phyloP scores from a whole-genome alignment of 92 coral and sea anemone species.

The Umimayanthus chanpuru region DNA sequence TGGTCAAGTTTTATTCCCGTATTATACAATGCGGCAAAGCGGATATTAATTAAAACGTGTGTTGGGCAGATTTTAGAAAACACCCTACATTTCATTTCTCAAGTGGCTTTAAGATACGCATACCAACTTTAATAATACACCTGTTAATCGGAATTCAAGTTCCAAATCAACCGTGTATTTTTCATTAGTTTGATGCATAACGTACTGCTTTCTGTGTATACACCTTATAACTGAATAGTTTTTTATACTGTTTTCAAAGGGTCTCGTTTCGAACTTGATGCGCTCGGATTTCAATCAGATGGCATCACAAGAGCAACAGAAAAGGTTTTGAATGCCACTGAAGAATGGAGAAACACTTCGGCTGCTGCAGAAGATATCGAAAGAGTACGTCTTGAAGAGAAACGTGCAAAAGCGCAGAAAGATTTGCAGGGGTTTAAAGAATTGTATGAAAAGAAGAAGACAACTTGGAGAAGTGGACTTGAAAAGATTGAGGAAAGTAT shows the following conservation, averaged over 20 bases:
- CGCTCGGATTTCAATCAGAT: slow-evolving; percentile 15
- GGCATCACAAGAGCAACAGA: slow-evolving; percentile 27
- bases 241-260: not conserved
- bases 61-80: no score
- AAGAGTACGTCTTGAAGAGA: not conserved
- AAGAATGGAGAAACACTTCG: slow-evolving; percentile 8
- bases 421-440: not conserved
- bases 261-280: slow-evolving; percentile 2
- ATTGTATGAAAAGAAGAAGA: not conserved
- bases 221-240: no score
- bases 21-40: no score
- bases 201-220: no score
- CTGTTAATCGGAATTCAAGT: no score
- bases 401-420: not conserved
- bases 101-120: no score
- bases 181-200: not conserved
- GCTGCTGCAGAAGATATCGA: not conserved
- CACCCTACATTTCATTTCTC: no score
- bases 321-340: not conserved
- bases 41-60: no score
- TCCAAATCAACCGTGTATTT: no score
- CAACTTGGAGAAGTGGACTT: not conserved
- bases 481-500: not conserved
- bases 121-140: no score
- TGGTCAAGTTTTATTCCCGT: no score